phyloP scores from a whole-genome alignment of 2,113 vertebrate species.

The Oreotrochilus melanogaster region DNA sequence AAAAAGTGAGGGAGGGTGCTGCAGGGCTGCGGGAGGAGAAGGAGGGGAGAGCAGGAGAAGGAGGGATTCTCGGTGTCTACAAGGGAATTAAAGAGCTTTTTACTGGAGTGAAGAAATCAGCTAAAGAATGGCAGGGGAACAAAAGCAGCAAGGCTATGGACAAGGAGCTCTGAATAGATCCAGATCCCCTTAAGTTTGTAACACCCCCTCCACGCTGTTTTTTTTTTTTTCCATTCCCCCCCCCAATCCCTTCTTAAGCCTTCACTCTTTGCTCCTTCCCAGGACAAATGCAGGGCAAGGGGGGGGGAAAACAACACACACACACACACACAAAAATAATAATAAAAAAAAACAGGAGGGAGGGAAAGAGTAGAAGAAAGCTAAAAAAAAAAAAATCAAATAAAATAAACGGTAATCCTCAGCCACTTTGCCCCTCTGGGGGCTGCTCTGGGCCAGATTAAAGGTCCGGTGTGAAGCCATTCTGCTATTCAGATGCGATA shows the following conservation, averaged over 20 bases:
- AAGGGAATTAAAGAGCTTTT: constrained; percentile 98
- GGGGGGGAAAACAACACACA: not conserved
- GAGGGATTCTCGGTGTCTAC: constrained; percentile 90
- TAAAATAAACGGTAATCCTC: constrained; percentile 85
- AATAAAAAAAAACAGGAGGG: constrained; percentile 48
- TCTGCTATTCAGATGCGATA: constrained; percentile 84
- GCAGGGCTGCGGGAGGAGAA: constrained; percentile 39
- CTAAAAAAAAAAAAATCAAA: constrained; percentile 72
- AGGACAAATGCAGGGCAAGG: constrained; percentile 89
- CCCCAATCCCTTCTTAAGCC: constrained; percentile 68
- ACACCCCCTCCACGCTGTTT: constrained; percentile 73
- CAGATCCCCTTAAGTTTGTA: constrained; percentile 92
- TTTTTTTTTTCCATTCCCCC: no score
- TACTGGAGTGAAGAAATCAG: constrained; percentile 90
- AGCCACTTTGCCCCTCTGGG: constrained; percentile 82
- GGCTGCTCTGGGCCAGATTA: constrained; percentile 82
- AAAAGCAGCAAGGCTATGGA: constrained; percentile 87
- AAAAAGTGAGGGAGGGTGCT: constrained; percentile 84
- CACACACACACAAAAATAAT: not conserved
- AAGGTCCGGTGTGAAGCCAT: constrained; percentile 83
- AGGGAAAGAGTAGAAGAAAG: constrained; percentile 71
- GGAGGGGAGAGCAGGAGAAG: constrained; percentile 72
- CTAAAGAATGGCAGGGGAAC: constrained; percentile 82
- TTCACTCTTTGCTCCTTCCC: constrained; percentile 80
- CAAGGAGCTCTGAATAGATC: constrained; percentile 94